A percentile compares a stretch with the other conserved stretches of the same genome.
Evolutionary conservation across 1,140 invertebrate genomes (phyloP).

Genomic region (silkworm (Bombyx mori)): DNA sequence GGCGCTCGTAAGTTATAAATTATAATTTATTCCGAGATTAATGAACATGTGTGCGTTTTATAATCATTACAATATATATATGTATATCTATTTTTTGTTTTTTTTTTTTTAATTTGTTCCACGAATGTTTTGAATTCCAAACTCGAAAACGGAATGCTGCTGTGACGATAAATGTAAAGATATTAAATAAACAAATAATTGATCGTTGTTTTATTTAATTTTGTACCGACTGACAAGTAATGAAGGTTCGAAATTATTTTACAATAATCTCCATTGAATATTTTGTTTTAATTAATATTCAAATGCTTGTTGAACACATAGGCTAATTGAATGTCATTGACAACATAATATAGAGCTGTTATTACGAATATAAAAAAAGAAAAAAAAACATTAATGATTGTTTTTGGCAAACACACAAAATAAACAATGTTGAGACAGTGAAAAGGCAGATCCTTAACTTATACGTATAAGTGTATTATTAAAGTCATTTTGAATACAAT

Average conservation of each 20-base stretch:
- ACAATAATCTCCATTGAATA: no score
- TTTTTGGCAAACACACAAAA: not conserved
- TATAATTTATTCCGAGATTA: constrained; percentile 53
- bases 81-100: constrained; percentile 31
- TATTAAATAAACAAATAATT: not conserved
- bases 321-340: no score
- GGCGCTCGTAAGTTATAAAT: constrained; percentile 43
- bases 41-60: constrained; percentile 45
- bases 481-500: constrained; percentile 23
- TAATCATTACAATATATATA: constrained; percentile 34
- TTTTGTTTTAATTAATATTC: no score
- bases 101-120: constrained; percentile 7
- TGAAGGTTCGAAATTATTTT: no score
- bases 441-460: constrained; percentile 20
- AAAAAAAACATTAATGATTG: no score
- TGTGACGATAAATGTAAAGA: not conserved
- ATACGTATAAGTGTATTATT: constrained; percentile 27
- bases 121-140: constrained; percentile 14
- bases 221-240: not conserved
- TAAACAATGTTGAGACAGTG: constrained; percentile 19
- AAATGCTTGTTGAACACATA: no score
- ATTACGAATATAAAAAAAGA: no score
- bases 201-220: constrained; percentile 1
- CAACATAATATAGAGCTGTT: no score
- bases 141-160: constrained; percentile 3